Conservation (phyloP, 2,113 vertebrate species). For the Petromus typicus region DNA sequence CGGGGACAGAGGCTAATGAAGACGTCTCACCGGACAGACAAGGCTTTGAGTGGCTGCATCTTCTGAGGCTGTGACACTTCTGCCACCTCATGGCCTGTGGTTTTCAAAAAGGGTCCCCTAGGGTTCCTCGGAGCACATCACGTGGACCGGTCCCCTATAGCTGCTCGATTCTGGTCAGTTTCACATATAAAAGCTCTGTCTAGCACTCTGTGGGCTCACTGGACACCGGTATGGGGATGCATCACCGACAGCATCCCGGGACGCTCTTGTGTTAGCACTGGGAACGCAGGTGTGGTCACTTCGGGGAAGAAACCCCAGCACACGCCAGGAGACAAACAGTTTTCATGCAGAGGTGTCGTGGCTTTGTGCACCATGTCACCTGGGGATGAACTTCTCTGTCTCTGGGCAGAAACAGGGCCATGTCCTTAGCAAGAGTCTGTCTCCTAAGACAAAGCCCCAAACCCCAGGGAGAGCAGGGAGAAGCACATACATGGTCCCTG, state of each 20-base stretch:
- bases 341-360: background rate
- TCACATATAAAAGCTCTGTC: fast-evolving
- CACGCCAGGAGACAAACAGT: background rate
- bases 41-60: background rate
- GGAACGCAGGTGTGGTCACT: background rate
- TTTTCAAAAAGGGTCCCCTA: background rate
- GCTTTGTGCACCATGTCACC: background rate
- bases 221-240: background rate
- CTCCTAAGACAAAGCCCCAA: background rate
- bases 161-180: background rate
- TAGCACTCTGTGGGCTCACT: background rate
- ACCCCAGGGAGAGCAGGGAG: fast-evolving
- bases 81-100: background rate
- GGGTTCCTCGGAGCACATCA: background rate
- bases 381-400: background rate
- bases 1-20: background rate
- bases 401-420: background rate
- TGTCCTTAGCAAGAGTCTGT: background rate
- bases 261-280: fast-evolving
- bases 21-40: background rate
- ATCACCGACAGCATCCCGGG: background rate
- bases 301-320: background rate
- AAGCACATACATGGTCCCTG: background rate
- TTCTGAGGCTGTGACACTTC: background rate
- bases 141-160: fast-evolving